Percentiles rank a stretch among this genome's conserved stretches.
Conservation (phyloP, 1,140 invertebrate species). For the Episyrphus balteatus region DNA sequence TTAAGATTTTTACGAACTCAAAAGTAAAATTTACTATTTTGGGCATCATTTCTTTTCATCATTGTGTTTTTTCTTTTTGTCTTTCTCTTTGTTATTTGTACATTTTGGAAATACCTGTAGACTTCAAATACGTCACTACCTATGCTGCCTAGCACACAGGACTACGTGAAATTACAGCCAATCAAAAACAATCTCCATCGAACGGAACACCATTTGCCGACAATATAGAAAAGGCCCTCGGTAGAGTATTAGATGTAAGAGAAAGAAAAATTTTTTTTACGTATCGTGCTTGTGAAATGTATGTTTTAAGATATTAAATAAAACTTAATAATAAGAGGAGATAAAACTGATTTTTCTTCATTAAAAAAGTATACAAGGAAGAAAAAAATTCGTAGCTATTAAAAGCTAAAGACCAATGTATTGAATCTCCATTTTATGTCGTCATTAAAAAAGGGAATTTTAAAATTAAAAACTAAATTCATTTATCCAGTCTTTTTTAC, state of each 20-base stretch:
- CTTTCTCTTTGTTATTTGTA: conserved; percentile 1
- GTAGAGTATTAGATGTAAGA: not conserved
- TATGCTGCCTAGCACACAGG: conserved; percentile 30
- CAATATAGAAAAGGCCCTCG: conserved; percentile 14
- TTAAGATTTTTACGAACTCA: not conserved
- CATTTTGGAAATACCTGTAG: not conserved
- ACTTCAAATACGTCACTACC: conserved; percentile 36
- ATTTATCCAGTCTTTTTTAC: too few species aligned
- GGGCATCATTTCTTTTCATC: not conserved
- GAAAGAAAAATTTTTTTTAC: not conserved
- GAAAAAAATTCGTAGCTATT: too few species aligned
- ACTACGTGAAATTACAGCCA: conserved; percentile 29
- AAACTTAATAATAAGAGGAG: too few species aligned
- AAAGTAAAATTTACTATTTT: not conserved
- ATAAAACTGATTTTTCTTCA: too few species aligned
- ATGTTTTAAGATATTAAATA: too few species aligned
- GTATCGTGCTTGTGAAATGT: too few species aligned
- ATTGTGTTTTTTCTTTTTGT: not conserved
- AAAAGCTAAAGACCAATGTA: too few species aligned
- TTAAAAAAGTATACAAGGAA: too few species aligned
- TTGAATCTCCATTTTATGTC: too few species aligned
- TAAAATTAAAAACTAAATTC: too few species aligned
- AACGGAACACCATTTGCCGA: conserved; percentile 34
- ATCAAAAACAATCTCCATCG: conserved; percentile 33
- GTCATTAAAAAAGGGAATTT: too few species aligned